Evolutionary conservation across 1,140 invertebrate species (phyloP), one percentile per base, ranked within the genome.

Genomic region (Metopolophium dirhodum): DNA sequence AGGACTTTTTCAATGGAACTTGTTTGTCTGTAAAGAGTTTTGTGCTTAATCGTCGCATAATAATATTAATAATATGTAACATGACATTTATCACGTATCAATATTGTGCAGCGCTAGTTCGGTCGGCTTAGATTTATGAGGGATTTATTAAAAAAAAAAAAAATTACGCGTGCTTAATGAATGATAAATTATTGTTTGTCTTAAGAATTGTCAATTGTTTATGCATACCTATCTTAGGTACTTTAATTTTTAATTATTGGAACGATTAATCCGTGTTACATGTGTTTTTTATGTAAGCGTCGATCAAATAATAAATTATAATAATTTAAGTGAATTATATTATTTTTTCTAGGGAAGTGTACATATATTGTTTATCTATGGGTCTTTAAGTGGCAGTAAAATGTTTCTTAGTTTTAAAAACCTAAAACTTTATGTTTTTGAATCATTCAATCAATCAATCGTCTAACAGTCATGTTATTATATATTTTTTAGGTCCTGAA

Each of bases 41-140:
- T 49, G 83, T 86, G 41, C 22, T 47, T 88, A 88, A 88, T 88
- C 47, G 45, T 35, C 61, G 30, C 61, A 68, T n/a, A 68, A 68
- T 68, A 61, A 85, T 85, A 85, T 45, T 45, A 45, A 11, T 30
- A 61, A 14, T 30, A 61, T n/a, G 30, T 49, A 49, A 49, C 30
- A 87, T 47, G 8, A 30, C 45, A 88, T 88, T 88, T 88, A 88
- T 49, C 86, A 88, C 86, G 47, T 88, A 88, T 88, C n/a, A 51
- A 88, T 88, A 49, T n/a, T 87, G 85, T 86, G 86, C 57, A 30
- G 26, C 30, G 86, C 51, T 87, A 51, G 86, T 51, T 22, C 1
- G 7, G 18, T 49, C 35, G 47, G 30, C 86, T 88, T 85, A n/a
- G 7, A 35, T 88, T 35, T 49, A 88, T 49, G 45, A 51, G 47